These are phyloP conservation scores for Carollia perspicillata DNA, from an alignment of 2,113 vertebrate genomes.

Conservation along the genomic window DNA sequence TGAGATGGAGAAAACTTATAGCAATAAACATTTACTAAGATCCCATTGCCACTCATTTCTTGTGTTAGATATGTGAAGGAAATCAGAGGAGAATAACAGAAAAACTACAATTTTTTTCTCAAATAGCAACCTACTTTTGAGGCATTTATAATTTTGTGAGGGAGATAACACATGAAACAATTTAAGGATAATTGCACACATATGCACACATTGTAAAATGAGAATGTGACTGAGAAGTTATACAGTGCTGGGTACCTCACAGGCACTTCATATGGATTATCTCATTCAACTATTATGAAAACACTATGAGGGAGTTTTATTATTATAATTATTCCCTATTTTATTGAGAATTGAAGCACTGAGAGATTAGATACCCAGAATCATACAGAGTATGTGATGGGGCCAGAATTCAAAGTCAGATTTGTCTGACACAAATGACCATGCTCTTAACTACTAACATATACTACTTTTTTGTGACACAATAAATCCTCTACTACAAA, in stretches of 20 bases:
- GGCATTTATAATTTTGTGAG: neutral
- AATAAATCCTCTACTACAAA: neutral
- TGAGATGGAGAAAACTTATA: neutral
- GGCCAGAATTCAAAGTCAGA: neutral
- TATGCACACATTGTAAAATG: neutral
- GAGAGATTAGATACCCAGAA: neutral
- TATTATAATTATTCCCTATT: slow-evolving; percentile 5
- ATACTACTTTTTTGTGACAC: neutral
- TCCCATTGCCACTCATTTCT: neutral
- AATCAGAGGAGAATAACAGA: neutral
- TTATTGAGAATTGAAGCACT: neutral
- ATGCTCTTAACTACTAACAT: neutral
- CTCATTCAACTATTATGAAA: neutral
- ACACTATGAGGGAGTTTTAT: neutral
- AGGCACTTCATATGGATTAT: neutral
- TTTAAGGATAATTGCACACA: neutral
- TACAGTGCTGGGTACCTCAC: neutral
- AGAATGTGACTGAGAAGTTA: neutral
- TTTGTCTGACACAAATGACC: neutral
- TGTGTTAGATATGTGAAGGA: neutral
- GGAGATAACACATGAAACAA: neutral
- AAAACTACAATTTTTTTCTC: neutral
- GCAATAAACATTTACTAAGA: neutral
- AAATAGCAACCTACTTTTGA: neutral
- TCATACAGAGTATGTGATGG: neutral